phyloP scores from a whole-genome alignment of 2,888 invertebrate species.

The Oscheius sp. region DNA sequence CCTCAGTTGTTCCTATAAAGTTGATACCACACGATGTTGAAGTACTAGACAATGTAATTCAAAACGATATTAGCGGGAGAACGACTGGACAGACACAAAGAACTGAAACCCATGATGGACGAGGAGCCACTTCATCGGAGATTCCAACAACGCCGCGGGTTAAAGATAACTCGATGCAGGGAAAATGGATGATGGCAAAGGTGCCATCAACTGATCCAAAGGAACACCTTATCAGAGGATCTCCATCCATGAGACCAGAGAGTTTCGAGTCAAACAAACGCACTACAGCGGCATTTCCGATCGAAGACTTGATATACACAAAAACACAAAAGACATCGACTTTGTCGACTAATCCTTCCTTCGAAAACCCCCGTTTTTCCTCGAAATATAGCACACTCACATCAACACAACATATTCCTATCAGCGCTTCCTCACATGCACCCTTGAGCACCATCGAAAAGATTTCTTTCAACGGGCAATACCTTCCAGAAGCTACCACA shows the following conservation, averaged over 20 bases:
- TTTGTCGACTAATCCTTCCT: too few species aligned
- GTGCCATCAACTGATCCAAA: not conserved
- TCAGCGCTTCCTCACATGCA: constrained; percentile 19
- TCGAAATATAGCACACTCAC: not conserved
- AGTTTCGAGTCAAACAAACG: too few species aligned
- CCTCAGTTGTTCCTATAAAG: too few species aligned
- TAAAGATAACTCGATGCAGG: not conserved
- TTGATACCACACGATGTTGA: too few species aligned
- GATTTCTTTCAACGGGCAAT: not conserved
- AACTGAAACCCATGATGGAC: not conserved
- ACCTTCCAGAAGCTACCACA: constrained; percentile 14
- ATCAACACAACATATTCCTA: constrained; percentile 1
- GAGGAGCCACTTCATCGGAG: not conserved
- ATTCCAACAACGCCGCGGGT: too few species aligned
- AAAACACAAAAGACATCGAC: not conserved
- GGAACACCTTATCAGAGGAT: not conserved
- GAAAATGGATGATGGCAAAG: not conserved
- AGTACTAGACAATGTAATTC: too few species aligned
- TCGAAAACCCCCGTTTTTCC: not conserved
- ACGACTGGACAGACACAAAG: not conserved
- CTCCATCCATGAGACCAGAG: not conserved
- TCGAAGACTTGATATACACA: not conserved
- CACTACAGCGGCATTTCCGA: not conserved
- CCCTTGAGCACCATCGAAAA: not conserved
- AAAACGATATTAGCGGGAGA: not conserved